Percentiles rank a stretch among this genome's conserved stretches.
Evolutionary conservation across 2,797 vertebrate genomes (phyloP).

Genomic region (Choloepus didactylus): DNA sequence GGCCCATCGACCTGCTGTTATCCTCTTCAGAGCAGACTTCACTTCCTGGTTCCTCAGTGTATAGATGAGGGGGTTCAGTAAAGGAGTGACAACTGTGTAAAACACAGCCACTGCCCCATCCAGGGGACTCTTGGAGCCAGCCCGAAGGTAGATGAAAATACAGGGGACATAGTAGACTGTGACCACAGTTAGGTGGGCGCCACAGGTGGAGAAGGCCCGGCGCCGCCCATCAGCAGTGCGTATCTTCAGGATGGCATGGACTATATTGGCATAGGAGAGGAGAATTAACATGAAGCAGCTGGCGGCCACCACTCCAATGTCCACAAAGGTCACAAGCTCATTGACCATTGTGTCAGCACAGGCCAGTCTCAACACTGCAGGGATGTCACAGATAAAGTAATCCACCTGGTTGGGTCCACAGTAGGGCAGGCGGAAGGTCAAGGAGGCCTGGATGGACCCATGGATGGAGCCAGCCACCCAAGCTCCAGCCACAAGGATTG

Average conservation of each 20-base stretch:
- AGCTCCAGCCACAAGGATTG: constrained; percentile 62
- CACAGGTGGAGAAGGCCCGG: constrained; percentile 65
- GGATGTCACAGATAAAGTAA: constrained; percentile 81
- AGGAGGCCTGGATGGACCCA: constrained; percentile 53
- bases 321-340: constrained; percentile 74
- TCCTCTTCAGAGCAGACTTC: constrained; percentile 71
- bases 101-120: constrained; percentile 75
- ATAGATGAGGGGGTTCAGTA: constrained; percentile 80
- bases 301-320: constrained; percentile 65
- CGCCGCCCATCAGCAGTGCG: neutral
- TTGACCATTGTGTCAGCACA: constrained; percentile 72
- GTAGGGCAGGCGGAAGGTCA: constrained; percentile 75
- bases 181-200: constrained; percentile 73
- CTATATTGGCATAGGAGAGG: constrained; percentile 69
- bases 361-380: constrained; percentile 76
- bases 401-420: constrained; percentile 76
- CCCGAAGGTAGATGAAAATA: constrained; percentile 71
- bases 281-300: constrained; percentile 73
- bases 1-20: neutral
- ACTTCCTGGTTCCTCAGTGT: constrained; percentile 79
- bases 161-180: constrained; percentile 65
- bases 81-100: constrained; percentile 72
- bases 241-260: constrained; percentile 56
- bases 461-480: constrained; percentile 74
- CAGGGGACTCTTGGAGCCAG: constrained; percentile 66